These are phyloP conservation scores for Drosophila paranaensis DNA, from an alignment of 2,888 invertebrate species.

Conservation along the genomic window DNA sequence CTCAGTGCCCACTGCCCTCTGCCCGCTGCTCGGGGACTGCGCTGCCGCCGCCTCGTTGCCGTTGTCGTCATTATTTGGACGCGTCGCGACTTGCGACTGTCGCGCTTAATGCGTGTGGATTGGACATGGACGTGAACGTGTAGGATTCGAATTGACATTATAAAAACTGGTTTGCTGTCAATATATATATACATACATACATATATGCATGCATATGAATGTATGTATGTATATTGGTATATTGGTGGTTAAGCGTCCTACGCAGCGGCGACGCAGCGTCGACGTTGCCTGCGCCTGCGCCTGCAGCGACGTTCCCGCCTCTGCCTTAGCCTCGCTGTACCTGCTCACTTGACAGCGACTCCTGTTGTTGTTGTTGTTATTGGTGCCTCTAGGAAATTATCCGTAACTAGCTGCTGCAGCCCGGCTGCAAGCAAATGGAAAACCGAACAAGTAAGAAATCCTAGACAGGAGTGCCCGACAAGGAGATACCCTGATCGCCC, in stretches of 20 bases:
- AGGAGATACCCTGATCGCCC: neutral
- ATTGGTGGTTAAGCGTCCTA: conserved; percentile 68
- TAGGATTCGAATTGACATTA: conserved; percentile 80
- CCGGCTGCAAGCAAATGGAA: conserved; percentile 36
- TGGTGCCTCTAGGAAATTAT: conserved; percentile 66
- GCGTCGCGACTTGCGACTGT: conserved; percentile 75
- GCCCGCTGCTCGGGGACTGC: neutral
- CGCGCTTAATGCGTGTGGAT: conserved; percentile 80
- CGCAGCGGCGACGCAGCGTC: conserved; percentile 45
- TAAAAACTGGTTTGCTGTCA: conserved; percentile 79
- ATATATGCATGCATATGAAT: neutral
- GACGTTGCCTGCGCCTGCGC: conserved; percentile 22
- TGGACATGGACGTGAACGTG: conserved; percentile 71
- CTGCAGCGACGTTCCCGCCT: neutral
- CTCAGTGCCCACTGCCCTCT: conserved; percentile 19
- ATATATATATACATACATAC: conserved; percentile 54
- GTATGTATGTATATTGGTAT: conserved; percentile 37
- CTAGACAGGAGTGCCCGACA: neutral
- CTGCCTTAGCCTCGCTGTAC: conserved; percentile 45
- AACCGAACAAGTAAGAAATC: conserved; percentile 17
- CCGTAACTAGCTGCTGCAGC: conserved; percentile 49
- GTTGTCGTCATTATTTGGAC: conserved; percentile 73
- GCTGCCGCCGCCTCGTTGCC: conserved; percentile 16
- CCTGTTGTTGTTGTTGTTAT: conserved; percentile 29
- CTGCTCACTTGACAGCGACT: conserved; percentile 71